A percentile compares a stretch with the other conserved stretches of the same genome.
phyloP scores from a whole-genome alignment of 2,113 vertebrate species.

The Cheilinus undulatus region DNA sequence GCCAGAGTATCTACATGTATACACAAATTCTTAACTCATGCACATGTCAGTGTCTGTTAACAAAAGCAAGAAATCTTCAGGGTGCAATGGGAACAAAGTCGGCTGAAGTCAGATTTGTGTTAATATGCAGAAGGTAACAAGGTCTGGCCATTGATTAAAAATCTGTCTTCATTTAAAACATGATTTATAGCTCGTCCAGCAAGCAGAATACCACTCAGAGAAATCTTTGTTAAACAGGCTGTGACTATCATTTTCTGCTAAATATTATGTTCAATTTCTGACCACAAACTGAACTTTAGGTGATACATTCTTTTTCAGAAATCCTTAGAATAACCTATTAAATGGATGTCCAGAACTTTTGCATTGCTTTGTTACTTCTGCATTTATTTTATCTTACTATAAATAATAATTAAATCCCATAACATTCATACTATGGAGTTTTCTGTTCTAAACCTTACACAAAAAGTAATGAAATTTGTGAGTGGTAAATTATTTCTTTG shows the following conservation, averaged over 20 bases:
- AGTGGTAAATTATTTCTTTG: too few species aligned
- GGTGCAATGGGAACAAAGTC: conserved; percentile 30
- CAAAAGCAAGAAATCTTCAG: background rate
- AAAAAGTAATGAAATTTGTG: too few species aligned
- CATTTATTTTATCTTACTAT: too few species aligned
- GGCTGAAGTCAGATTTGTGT: conserved; percentile 33
- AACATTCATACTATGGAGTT: too few species aligned
- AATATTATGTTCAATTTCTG: background rate
- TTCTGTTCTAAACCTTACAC: too few species aligned
- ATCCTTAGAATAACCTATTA: background rate
- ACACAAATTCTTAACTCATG: background rate
- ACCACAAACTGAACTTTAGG: background rate
- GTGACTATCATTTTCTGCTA: background rate
- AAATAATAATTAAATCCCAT: too few species aligned
- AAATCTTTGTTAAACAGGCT: conserved; percentile 3
- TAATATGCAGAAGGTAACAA: conserved; percentile 40
- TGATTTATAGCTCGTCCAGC: conserved; percentile 47
- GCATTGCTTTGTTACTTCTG: background rate
- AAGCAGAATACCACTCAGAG: conserved; percentile 2
- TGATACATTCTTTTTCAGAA: background rate
- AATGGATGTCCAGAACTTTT: background rate
- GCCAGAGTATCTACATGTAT: conserved; percentile 4
- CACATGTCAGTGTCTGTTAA: conserved; percentile 25
- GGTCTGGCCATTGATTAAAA: conserved; percentile 38
- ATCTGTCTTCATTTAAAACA: conserved; percentile 35